phyloP scores from a whole-genome alignment of 2,888 invertebrate species.

The Capitulum mitella region DNA sequence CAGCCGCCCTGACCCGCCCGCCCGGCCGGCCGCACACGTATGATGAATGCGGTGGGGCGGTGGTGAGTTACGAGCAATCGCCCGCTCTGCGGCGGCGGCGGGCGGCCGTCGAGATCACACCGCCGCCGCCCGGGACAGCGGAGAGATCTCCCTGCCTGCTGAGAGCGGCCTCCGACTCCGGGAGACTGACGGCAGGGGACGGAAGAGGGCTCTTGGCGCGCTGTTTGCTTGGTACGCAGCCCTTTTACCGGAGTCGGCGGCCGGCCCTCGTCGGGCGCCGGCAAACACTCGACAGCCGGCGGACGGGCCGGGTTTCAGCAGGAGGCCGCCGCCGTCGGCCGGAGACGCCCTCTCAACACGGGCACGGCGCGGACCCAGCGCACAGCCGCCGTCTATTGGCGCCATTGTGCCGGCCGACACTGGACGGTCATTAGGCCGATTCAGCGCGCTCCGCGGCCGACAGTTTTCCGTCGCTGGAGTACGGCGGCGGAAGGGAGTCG shows the following conservation, averaged over 20 bases:
- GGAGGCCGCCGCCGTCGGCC: neutral
- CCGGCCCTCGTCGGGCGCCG: neutral
- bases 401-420: neutral
- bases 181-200: no score
- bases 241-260: neutral
- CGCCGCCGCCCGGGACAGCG: neutral
- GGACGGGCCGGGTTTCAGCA: neutral
- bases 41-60: neutral
- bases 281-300: neutral
- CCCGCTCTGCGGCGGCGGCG: neutral
- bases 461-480: no score
- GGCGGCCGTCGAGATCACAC: no score
- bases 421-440: neutral
- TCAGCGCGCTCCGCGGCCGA: neutral
- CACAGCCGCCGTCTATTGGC: neutral
- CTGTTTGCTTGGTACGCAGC: neutral
- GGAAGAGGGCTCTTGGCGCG: neutral
- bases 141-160: no score
- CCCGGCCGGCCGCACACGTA: neutral
- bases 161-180: neutral
- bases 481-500: no score
- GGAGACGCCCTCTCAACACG: neutral
- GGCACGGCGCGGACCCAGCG: neutral
- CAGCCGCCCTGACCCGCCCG: no score
- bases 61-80: neutral